A percentile compares a stretch with the other conserved stretches of the same genome.
Evolutionary conservation across 2,888 invertebrate species (phyloP).

Genomic region (Agrotis segetum): DNA sequence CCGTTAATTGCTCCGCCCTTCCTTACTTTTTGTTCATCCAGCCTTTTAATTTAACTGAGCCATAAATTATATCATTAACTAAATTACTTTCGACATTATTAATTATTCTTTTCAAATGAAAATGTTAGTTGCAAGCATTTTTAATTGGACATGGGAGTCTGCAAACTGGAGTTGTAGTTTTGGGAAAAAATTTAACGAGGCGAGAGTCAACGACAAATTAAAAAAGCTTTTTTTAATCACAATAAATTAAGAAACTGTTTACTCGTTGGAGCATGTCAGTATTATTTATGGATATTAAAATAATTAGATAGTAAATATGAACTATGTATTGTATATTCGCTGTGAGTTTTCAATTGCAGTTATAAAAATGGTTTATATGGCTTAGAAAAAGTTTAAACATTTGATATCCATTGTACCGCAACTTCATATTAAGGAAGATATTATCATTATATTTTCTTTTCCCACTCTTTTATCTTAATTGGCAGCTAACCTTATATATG

Average conservation of each 20-base stretch:
- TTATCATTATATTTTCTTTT: too few species aligned
- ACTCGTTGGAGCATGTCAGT: constrained; percentile 8
- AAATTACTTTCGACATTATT: constrained; percentile 58
- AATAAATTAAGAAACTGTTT: constrained; percentile 11
- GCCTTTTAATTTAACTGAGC: constrained; percentile 46
- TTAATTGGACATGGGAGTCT: constrained; percentile 31
- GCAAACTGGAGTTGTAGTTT: constrained; percentile 6
- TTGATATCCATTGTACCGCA: too few species aligned
- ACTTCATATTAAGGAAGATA: too few species aligned
- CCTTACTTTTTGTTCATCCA: constrained; percentile 40
- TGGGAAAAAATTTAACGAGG: too few species aligned
- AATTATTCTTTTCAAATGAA: constrained; percentile 51
- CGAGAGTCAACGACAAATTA: too few species aligned
- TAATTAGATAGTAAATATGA: constrained; percentile 6
- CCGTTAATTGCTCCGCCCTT: constrained; percentile 47
- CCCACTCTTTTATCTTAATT: too few species aligned
- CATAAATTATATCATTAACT: constrained; percentile 60
- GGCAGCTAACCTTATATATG: too few species aligned
- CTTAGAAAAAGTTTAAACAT: too few species aligned
- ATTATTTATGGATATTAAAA: constrained; percentile 3
- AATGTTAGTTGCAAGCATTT: constrained; percentile 46
- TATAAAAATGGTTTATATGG: too few species aligned
- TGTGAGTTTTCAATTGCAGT: not conserved
- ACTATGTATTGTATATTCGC: not conserved
- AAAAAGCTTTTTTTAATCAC: too few species aligned